phyloP scores from a whole-genome alignment of 2,797 vertebrate genomes.

The Galaxias olidus region DNA sequence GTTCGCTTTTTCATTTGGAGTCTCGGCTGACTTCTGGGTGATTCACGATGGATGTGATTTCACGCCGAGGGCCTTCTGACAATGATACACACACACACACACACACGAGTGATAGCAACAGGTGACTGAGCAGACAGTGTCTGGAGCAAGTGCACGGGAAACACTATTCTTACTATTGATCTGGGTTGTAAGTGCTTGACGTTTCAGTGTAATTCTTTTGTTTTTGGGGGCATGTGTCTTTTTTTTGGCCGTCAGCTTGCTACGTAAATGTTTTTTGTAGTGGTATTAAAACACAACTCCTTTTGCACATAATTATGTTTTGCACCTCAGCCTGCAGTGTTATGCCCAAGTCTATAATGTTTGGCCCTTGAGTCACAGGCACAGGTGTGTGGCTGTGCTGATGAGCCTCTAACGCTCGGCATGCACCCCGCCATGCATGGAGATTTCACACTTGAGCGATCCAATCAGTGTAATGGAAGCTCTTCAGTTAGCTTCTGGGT shows the following conservation, averaged over 20 bases:
- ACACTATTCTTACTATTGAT: no score
- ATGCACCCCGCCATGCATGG: conserved; percentile 22
- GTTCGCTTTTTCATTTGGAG: conserved; percentile 20
- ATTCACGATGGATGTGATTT: conserved; percentile 56
- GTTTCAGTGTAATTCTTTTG: no score
- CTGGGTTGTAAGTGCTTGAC: no score
- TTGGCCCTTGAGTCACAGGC: conserved; percentile 49
- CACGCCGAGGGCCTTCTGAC: conserved; percentile 48
- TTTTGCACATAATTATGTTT: no score
- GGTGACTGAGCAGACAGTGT: conserved; percentile 37
- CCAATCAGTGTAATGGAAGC: conserved; percentile 55
- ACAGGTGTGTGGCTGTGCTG: conserved; percentile 45
- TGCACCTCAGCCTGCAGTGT: no score
- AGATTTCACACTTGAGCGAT: conserved; percentile 62
- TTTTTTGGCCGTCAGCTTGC: no score
- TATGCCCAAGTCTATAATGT: conserved; percentile 12
- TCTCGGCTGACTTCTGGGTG: conserved; percentile 25
- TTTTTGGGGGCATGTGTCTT: no score
- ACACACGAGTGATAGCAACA: conserved; percentile 47
- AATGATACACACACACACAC: no score
- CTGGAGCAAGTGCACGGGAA: no score
- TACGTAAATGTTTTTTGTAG: no score
- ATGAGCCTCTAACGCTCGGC: conserved; percentile 47
- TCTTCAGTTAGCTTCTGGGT: no score
- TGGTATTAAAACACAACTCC: no score